phyloP scores from a whole-genome alignment of 2,797 vertebrate genomes.

The Potorous gilbertii region DNA sequence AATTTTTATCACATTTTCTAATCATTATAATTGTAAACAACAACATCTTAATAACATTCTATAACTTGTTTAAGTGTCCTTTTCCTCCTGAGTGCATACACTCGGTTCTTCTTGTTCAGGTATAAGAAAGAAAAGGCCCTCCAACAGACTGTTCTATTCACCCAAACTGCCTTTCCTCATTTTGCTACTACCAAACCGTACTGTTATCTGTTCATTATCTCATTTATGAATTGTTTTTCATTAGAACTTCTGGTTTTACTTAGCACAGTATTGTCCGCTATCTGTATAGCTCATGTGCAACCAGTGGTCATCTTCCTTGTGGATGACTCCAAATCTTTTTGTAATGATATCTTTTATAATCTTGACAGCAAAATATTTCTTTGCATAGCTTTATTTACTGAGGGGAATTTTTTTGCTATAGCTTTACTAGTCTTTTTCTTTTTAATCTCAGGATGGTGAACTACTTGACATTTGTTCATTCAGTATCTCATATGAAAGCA shows the following conservation, averaged over 20 bases:
- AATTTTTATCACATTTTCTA: slow-evolving; percentile 1
- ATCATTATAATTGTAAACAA: slow-evolving; percentile 23
- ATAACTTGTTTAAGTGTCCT: background rate
- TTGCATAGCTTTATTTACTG: background rate
- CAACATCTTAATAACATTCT: background rate
- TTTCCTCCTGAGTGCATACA: background rate
- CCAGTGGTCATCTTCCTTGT: background rate
- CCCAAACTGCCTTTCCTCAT: background rate
- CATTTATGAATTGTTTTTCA: slow-evolving; percentile 20
- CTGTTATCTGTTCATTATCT: slow-evolving; percentile 3
- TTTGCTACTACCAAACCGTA: background rate
- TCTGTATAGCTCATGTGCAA: background rate
- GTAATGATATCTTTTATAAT: background rate
- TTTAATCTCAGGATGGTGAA: background rate
- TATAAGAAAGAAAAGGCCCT: slow-evolving; percentile 41
- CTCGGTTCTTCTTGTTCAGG: slow-evolving; percentile 18
- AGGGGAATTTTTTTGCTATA: background rate
- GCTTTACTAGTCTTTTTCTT: background rate
- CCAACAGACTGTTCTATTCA: slow-evolving; percentile 9
- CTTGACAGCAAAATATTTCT: background rate
- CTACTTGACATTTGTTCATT: background rate
- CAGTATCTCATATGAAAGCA: background rate
- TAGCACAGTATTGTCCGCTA: background rate
- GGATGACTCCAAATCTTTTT: background rate
- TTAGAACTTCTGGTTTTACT: slow-evolving; percentile 27